A percentile compares a stretch with the other conserved stretches of the same genome.
Evolutionary conservation across 2,888 invertebrate species (phyloP).

Genomic region (Strigamia maritima): DNA sequence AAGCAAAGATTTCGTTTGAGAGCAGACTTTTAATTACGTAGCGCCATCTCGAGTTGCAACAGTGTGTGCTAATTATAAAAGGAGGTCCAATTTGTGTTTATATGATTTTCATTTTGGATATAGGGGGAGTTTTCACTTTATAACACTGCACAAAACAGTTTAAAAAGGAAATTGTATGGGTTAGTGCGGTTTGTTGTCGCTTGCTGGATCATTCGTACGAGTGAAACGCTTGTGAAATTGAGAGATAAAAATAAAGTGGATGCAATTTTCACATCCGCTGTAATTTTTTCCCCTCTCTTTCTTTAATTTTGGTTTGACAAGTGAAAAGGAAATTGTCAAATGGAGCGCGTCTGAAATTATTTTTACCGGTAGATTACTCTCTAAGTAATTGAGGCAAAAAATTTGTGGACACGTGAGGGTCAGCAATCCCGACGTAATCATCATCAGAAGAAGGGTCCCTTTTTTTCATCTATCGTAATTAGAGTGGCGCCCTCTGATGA

Average conservation of each 20-base stretch:
- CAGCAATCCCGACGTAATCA: background rate
- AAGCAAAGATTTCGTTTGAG: slow-evolving; percentile 5
- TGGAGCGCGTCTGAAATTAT: background rate
- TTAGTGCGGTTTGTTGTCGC: background rate
- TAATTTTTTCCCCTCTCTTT: background rate
- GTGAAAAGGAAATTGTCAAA: background rate
- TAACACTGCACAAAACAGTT: background rate
- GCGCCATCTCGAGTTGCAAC: slow-evolving; percentile 5
- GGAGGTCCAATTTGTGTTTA: slow-evolving; percentile 5
- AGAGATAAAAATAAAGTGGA: background rate
- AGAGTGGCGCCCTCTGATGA: slow-evolving; percentile 1
- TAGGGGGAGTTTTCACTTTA: slow-evolving; percentile 6
- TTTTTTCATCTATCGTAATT: background rate
- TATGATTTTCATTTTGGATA: background rate
- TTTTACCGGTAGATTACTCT: slow-evolving; percentile 10
- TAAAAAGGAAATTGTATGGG: slow-evolving; percentile 15
- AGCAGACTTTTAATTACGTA: background rate
- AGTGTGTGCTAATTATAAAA: slow-evolving; percentile 10
- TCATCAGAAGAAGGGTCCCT: background rate
- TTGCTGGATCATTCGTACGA: background rate
- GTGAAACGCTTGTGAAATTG: slow-evolving; percentile 8
- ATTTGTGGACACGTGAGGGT: slow-evolving; percentile 5
- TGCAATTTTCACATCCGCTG: background rate
- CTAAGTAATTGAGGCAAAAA: background rate
- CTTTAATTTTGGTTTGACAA: background rate